Evolutionary conservation across 2,888 invertebrate species (phyloP), one percentile per base, ranked within the genome.

Genomic region (Pasiphila rectangulata): DNA sequence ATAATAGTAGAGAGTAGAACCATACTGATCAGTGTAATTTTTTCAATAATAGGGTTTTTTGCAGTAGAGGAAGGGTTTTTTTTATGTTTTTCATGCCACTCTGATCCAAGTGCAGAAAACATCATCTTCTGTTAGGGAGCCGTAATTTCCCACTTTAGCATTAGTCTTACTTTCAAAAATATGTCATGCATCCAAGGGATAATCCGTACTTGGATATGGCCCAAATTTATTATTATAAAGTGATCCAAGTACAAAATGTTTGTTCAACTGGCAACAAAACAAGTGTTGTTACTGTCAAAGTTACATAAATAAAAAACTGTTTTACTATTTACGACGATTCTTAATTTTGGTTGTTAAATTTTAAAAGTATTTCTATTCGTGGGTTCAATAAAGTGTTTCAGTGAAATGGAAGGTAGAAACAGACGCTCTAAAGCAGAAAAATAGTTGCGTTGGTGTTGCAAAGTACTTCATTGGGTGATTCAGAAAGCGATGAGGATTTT

Each of bases 241-340:
- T 29, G 29, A 29, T 29, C 29, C 29, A 29, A 29, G 29, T 29
- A 29, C 29, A 29, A 29, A 29, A 29, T 29, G 29, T 29, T 29
- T 29, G 1, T 29, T 2, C 1, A 29, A 1, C 29, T 13, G 29
- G 29, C 29, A 29, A 29, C 29, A 29, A 29, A 29, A 29, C 29
- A 29, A 29, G 29, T 3, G 29, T 29, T 29, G 29, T 29, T 2
- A 29, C 29, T 29, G 29, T 29, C 29, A 29, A 29, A 29, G 29
- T 29, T 29, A 2, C 1, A 2, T 29, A 10, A n/a, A n/a, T n/a
- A n/a, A n/a, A n/a, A n/a, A n/a, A n/a, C n/a, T n/a, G n/a, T n/a
- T n/a, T n/a, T n/a, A n/a, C n/a, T n/a, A n/a, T n/a, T n/a, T n/a
- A n/a, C n/a, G n/a, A n/a, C n/a, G n/a, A n/a, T n/a, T n/a, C n/a